These are phyloP conservation scores for Himalopsyche phryganea DNA, from an alignment of 1,140 invertebrate species.

Conservation along the genomic window DNA sequence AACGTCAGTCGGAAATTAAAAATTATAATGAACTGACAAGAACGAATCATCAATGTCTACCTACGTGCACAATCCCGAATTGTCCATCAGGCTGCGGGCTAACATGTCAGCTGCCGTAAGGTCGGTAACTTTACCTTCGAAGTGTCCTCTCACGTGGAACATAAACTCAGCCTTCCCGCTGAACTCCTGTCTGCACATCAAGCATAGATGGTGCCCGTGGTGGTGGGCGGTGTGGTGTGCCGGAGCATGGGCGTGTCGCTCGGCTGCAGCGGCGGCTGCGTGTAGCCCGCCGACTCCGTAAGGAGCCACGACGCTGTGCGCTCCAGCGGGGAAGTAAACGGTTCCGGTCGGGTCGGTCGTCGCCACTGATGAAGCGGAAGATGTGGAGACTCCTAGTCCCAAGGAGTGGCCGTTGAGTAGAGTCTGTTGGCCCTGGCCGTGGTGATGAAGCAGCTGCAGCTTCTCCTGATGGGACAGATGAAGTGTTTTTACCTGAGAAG, in stretches of 20 bases:
- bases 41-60: slow-evolving; percentile 35
- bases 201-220: slow-evolving; percentile 55
- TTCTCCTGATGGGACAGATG: slow-evolving; percentile 42
- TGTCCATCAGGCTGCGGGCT: slow-evolving; percentile 60
- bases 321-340: slow-evolving; percentile 5
- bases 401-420: slow-evolving; percentile 46
- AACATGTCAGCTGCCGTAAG: slow-evolving; percentile 60
- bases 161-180: slow-evolving; percentile 65
- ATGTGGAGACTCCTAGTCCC: slow-evolving; percentile 4
- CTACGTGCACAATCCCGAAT: slow-evolving; percentile 61
- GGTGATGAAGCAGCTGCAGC: slow-evolving; percentile 51
- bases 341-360: slow-evolving; percentile 33
- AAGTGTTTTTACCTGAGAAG: slow-evolving; percentile 10
- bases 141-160: slow-evolving; percentile 66
- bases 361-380: slow-evolving; percentile 42
- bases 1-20: too few relatives aligned
- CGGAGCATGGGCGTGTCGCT: slow-evolving; percentile 36
- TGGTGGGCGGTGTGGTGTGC: slow-evolving; percentile 41
- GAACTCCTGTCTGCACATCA: slow-evolving; percentile 65
- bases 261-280: slow-evolving; percentile 36
- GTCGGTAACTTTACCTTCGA: slow-evolving; percentile 58
- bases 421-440: slow-evolving; percentile 53
- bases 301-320: slow-evolving; percentile 32
- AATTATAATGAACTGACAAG: too few relatives aligned
- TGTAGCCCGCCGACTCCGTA: slow-evolving; percentile 42